A percentile compares a stretch with the other conserved stretches of the same genome.
Evolutionary conservation across 2,797 vertebrate genomes (phyloP).

Genomic region (Macropus fuliginosus): DNA sequence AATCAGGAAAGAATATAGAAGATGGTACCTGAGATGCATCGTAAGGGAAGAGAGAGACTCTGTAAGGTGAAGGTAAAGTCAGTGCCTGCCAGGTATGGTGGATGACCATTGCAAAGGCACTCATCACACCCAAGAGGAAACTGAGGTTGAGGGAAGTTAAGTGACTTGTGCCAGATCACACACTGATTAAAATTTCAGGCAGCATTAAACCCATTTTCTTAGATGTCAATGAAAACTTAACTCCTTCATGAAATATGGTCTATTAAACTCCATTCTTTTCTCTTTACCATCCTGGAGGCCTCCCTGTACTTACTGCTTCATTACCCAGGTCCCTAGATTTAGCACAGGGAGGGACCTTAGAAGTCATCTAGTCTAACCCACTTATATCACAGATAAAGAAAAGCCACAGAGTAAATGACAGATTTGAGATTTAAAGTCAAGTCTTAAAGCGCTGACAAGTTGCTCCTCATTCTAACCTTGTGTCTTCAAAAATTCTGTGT

Average conservation of each 20-base stretch:
- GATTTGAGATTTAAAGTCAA: background rate
- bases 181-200: background rate
- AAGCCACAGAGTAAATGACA: background rate
- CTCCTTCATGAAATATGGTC: background rate
- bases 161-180: background rate
- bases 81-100: background rate
- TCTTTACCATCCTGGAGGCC: background rate
- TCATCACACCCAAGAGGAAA: background rate
- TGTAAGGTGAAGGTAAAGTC: background rate
- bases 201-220: background rate
- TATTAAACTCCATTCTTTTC: background rate
- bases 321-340: background rate
- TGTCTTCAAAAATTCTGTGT: background rate
- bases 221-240: background rate
- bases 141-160: background rate
- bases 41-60: background rate
- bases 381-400: background rate
- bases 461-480: background rate
- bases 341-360: background rate
- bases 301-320: background rate
- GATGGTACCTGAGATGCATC: background rate
- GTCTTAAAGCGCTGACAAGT: background rate
- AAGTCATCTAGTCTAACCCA: background rate
- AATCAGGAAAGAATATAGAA: background rate
- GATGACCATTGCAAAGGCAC: background rate